Conservation (phyloP, 2,113 vertebrate species). For the Leptobrachium leishanense region DNA sequence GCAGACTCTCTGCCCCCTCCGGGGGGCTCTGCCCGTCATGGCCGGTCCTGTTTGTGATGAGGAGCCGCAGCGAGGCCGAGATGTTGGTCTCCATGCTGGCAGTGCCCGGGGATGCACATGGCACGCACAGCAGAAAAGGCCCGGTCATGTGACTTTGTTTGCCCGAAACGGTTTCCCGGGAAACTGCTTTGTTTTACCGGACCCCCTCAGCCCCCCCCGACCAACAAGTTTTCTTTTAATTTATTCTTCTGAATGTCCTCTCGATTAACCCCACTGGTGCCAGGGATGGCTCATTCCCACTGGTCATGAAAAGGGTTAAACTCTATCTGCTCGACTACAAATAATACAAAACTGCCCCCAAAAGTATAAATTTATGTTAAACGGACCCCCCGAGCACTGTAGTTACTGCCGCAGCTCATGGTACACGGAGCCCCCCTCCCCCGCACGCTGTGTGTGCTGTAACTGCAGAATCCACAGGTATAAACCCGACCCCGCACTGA, state of each 20-base stretch:
- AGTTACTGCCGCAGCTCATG: too few species aligned
- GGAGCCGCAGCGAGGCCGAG: conserved; percentile 32
- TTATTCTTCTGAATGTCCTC: neutral
- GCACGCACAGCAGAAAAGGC: conserved; percentile 29
- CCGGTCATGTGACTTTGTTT: conserved; percentile 60
- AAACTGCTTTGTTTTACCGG: conserved; percentile 51
- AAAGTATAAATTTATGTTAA: too few species aligned
- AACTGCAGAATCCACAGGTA: too few species aligned
- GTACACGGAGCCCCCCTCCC: too few species aligned
- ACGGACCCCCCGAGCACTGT: too few species aligned
- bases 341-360: too few species aligned
- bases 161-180: conserved; percentile 58
- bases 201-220: too few species aligned
- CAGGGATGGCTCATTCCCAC: too few species aligned
- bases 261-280: neutral
- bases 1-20: conserved; percentile 43
- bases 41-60: conserved; percentile 53
- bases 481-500: too few species aligned
- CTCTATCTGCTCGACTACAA: too few species aligned
- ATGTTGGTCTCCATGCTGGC: conserved; percentile 57
- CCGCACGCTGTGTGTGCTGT: too few species aligned
- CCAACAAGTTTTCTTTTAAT: neutral
- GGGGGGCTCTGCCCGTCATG: conserved; percentile 45
- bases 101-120: conserved; percentile 14
- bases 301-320: too few species aligned